Evolutionary conservation across 2,113 vertebrate species (phyloP).

Genomic region (Limanda limanda): DNA sequence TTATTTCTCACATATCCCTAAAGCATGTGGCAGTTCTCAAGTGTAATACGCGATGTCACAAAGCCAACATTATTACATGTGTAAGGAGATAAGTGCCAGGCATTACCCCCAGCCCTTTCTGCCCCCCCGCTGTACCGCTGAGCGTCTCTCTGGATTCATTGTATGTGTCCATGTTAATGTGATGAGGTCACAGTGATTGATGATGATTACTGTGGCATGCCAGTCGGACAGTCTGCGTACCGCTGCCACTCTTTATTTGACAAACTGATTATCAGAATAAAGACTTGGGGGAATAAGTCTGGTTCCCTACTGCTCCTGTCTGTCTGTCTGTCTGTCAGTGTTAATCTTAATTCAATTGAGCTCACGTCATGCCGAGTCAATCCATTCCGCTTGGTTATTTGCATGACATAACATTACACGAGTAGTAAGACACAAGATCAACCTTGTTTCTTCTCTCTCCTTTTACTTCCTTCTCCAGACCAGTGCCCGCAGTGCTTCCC

Average conservation of each 20-base stretch:
- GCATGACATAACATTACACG: neutral
- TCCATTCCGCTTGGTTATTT: neutral
- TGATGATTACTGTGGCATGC: slow-evolving; percentile 38
- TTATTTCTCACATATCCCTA: neutral
- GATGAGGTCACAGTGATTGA: slow-evolving; percentile 41
- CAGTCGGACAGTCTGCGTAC: slow-evolving; percentile 1
- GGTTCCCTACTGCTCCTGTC: slow-evolving; percentile 19
- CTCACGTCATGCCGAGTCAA: slow-evolving; percentile 2
- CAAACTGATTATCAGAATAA: slow-evolving; percentile 30
- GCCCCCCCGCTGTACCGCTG: neutral
- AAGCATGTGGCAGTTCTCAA: neutral
- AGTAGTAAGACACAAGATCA: neutral
- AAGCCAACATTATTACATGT: slow-evolving; percentile 4
- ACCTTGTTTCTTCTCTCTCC: neutral
- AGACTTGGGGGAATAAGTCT: slow-evolving; percentile 14
- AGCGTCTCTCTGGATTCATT: slow-evolving; percentile 14
- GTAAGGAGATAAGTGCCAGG: slow-evolving; percentile 3
- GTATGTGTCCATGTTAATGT: slow-evolving; percentile 23
- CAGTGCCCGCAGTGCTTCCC: slow-evolving; percentile 88
- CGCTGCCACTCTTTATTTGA: slow-evolving; percentile 41
- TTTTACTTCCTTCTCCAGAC: slow-evolving; percentile 77
- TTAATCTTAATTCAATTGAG: neutral
- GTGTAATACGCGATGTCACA: neutral
- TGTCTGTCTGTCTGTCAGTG: slow-evolving; percentile 33
- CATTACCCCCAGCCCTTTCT: neutral